phyloP scores from a whole-genome alignment of 2,888 invertebrate species.

The Pedicia rivosa region DNA sequence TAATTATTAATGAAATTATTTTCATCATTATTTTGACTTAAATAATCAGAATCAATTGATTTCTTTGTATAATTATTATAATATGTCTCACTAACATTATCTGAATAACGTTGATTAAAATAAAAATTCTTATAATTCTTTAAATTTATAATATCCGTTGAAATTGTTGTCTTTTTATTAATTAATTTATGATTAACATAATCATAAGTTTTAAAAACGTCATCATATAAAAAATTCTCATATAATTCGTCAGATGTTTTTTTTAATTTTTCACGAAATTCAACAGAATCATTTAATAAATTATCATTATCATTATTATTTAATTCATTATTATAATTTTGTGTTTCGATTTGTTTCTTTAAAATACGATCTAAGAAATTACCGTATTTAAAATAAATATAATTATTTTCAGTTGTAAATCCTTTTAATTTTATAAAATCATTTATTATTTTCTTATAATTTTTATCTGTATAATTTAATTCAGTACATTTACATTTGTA shows the following conservation, averaged over 20 bases:
- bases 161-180: neutral
- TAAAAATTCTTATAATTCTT: neutral
- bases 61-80: neutral
- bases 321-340: neutral
- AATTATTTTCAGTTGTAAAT: slow-evolving; percentile 18
- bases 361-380: slow-evolving; percentile 17
- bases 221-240: slow-evolving; percentile 7
- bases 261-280: no score
- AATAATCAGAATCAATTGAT: neutral
- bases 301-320: neutral
- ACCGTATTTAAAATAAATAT: slow-evolving; percentile 25
- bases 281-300: no score
- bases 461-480: slow-evolving; percentile 10
- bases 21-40: neutral
- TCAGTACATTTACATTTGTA: neutral
- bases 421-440: slow-evolving; percentile 22
- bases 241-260: neutral
- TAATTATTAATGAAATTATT: no score
- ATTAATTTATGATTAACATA: slow-evolving; percentile 2
- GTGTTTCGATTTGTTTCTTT: neutral
- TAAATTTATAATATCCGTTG: neutral
- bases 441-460: slow-evolving; percentile 22
- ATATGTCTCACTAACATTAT: slow-evolving; percentile 2
- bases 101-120: slow-evolving; percentile 4
- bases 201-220: slow-evolving; percentile 6